Evolutionary conservation across 2,888 invertebrate genomes (phyloP).

Genomic region (Ornithoptera alexandrae): DNA sequence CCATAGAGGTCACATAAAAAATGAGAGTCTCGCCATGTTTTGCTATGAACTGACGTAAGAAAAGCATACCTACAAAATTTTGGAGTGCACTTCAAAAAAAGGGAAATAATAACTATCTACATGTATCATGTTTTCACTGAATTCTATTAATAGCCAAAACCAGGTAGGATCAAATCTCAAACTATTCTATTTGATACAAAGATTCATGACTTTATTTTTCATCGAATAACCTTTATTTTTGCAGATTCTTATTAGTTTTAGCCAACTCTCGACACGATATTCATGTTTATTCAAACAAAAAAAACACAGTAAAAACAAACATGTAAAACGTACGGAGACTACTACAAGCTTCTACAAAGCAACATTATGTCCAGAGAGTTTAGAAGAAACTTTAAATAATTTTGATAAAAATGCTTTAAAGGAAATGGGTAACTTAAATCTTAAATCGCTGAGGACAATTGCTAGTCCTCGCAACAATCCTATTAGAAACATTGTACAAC

Average conservation of each 20-base stretch:
- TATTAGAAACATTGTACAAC: constrained; percentile 39
- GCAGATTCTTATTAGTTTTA: constrained; percentile 77
- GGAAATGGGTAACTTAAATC: constrained; percentile 61
- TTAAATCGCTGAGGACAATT: constrained; percentile 49
- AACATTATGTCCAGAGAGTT: constrained; percentile 64
- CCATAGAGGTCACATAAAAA: constrained; percentile 37
- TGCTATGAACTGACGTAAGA: constrained; percentile 69
- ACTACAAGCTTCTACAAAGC: constrained; percentile 50
- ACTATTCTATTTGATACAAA: constrained; percentile 6
- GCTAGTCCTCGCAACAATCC: constrained; percentile 41
- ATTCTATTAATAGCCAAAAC: constrained; percentile 77
- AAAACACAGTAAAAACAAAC: constrained; percentile 60
- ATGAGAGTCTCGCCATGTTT: constrained; percentile 48
- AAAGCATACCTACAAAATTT: constrained; percentile 76
- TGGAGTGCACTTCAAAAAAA: constrained; percentile 74
- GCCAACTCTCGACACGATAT: constrained; percentile 71
- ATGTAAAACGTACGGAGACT: constrained; percentile 61
- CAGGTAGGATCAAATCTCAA: constrained; percentile 54
- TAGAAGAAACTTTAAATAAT: constrained; percentile 62
- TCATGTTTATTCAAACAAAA: constrained; percentile 68
- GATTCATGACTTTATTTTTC: constrained; percentile 34
- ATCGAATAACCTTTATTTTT: constrained; percentile 50
- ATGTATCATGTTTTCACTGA: constrained; percentile 81
- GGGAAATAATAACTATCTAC: constrained; percentile 62
- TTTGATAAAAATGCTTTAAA: constrained; percentile 69